A percentile compares a stretch with the other conserved stretches of the same genome.
phyloP scores from a whole-genome alignment of 2,797 vertebrate genomes.

The Darevskia nairensis region DNA sequence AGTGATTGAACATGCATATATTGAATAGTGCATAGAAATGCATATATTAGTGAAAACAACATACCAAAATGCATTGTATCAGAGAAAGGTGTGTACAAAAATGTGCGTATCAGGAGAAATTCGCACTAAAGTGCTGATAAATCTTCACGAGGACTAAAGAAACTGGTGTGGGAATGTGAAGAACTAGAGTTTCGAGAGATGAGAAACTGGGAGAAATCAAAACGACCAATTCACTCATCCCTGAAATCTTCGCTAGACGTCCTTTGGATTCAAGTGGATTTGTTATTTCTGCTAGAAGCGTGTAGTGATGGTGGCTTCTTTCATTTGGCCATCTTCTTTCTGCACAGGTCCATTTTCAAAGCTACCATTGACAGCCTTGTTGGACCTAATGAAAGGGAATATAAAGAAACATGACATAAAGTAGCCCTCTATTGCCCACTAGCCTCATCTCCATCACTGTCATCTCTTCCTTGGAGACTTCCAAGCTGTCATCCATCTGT shows the following conservation, averaged over 20 bases:
- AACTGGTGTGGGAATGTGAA: no score
- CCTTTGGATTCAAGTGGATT: not conserved
- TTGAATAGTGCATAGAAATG: no score
- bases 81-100: no score
- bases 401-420: constrained; percentile 7
- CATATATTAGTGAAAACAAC: no score
- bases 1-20: no score
- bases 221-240: not conserved
- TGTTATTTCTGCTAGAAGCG: constrained; percentile 50
- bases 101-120: no score
- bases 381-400: constrained; percentile 56
- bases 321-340: constrained; percentile 28
- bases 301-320: constrained; percentile 46
- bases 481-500: no score
- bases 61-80: no score
- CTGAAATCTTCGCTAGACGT: not conserved
- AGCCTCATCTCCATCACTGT: not conserved
- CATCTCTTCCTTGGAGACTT: not conserved
- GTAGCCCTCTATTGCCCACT: fast-evolving
- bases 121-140: no score
- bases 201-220: not conserved
- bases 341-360: constrained; percentile 35
- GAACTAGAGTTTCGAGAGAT: no score
- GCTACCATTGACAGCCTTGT: constrained; percentile 30
- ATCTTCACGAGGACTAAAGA: no score